These are phyloP conservation scores for Xanthia togata DNA, from an alignment of 2,888 invertebrate species.

Conservation along the genomic window DNA sequence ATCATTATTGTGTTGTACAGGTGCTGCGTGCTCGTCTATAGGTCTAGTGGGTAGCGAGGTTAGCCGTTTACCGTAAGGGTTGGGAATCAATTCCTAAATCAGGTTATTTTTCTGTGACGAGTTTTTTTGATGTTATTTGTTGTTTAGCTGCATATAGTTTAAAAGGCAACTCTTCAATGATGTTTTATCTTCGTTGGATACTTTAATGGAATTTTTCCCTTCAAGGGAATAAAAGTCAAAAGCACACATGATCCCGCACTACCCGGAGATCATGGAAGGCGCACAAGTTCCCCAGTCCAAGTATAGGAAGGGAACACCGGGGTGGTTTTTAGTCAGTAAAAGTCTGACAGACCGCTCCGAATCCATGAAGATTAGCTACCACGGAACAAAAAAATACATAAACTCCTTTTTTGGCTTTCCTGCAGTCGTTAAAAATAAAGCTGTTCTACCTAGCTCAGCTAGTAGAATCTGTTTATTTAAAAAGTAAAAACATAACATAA, in stretches of 20 bases:
- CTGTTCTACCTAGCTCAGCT: not conserved
- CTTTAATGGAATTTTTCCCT: not conserved
- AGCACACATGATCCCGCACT: not conserved
- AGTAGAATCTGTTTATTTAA: not conserved
- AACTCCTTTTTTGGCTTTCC: no score
- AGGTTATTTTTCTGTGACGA: no score
- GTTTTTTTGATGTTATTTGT: not conserved
- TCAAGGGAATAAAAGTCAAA: not conserved
- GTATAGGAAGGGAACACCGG: no score
- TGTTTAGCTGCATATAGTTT: not conserved
- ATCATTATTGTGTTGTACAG: conserved; percentile 14
- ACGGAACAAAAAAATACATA: no score
- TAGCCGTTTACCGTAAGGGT: not conserved
- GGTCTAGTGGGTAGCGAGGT: not conserved
- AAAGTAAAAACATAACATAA: no score
- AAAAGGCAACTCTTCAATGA: not conserved
- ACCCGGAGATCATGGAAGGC: no score
- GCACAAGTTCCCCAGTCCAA: no score
- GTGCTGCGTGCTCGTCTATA: not conserved
- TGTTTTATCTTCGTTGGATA: not conserved
- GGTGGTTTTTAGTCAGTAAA: no score
- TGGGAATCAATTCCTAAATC: not conserved
- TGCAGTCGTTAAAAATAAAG: no score
- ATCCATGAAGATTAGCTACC: no score
- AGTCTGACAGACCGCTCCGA: no score